These are phyloP conservation scores for Bubalus kerabau DNA, from an alignment of 2,113 vertebrate species.

Conservation along the genomic window DNA sequence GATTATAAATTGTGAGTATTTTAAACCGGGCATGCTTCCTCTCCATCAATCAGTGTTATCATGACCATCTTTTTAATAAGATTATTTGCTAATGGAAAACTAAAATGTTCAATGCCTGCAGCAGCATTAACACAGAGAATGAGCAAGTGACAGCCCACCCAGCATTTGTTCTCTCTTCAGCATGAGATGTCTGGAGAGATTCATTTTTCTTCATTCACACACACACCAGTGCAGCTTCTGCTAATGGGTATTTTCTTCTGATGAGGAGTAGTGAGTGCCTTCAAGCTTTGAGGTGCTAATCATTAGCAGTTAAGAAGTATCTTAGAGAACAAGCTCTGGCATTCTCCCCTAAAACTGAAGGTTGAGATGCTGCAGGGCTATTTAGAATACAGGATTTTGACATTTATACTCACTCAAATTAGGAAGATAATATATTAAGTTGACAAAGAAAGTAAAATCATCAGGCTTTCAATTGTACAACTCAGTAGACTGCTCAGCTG, in stretches of 20 bases:
- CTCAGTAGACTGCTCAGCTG: not conserved
- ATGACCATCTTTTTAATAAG: slow-evolving; percentile 77
- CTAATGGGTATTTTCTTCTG: slow-evolving; percentile 37
- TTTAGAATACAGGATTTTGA: slow-evolving; percentile 46
- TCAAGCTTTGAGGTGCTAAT: slow-evolving; percentile 50
- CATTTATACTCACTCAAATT: slow-evolving; percentile 33
- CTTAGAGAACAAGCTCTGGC: slow-evolving; percentile 13
- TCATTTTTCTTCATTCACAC: slow-evolving; percentile 41
- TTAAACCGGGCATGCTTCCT: slow-evolving; percentile 73
- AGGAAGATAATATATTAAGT: slow-evolving; percentile 17
- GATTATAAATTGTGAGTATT: slow-evolving; percentile 74
- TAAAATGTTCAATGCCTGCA: slow-evolving; percentile 72
- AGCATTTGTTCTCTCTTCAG: slow-evolving; percentile 51
- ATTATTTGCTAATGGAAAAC: slow-evolving; percentile 81
- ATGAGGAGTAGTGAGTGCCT: slow-evolving; percentile 11
- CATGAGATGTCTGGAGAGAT: slow-evolving; percentile 47
- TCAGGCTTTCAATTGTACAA: not conserved
- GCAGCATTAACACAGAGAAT: slow-evolving; percentile 62
- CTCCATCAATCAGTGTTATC: slow-evolving; percentile 79
- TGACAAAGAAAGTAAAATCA: slow-evolving; percentile 37
- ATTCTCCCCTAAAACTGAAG: slow-evolving; percentile 33
- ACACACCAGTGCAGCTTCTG: not conserved
- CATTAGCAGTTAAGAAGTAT: slow-evolving; percentile 49
- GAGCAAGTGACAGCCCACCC: slow-evolving; percentile 59
- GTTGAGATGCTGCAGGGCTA: slow-evolving; percentile 40